Base-by-base conservation (phyloP, 2,888 invertebrate genomes). In the Lacanobia oleracea region DNA sequence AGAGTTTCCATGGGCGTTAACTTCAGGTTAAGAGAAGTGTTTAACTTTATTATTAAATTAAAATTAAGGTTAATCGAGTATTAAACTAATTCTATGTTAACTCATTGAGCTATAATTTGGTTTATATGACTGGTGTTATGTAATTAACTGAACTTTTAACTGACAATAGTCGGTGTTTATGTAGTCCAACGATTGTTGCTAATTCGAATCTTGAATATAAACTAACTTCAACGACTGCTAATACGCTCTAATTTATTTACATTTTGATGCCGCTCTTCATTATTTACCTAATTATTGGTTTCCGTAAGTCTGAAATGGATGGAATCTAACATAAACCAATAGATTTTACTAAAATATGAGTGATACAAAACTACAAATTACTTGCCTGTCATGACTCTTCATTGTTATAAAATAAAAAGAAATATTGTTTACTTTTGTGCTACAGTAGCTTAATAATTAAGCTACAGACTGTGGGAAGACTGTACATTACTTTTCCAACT, bases 1-100 rank as follows among this genome's bases (percentile, higher is more conserved):
- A 88, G 86, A 88, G 90, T 91, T 91, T 94, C 91, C 91, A 95
- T 95, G 95, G 95, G 95, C 95, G 95, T 95, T 93, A 92, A 93
- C 95, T 93, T 92, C 94, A 93, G 94, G 94, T 94, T 93, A 94
- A 88, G 88, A 90, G 88, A 84, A 79, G 90, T 91, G 88, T 91
- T 91, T 91, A 88, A 88, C 86, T 91, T 78, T 93, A 90, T 93
- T 94, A 94, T 95, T 95, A 88, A 94, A 95, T 95, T 94, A 93
- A 91, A 91, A 92, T 88, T 88, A 87, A 79, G 88, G 90, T 85
- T 92, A 91, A 90, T 90, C 85, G 77, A 77, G 81, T 84, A 68
- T 88, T 88, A 80, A 79, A 88, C 81, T 78, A 59, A 54, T 79
- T 82, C 59, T 74, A 65, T 68, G 23, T 67, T 65, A 60, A 75